phyloP scores from a whole-genome alignment of 2,797 vertebrate species.

The Selene dorsalis region DNA sequence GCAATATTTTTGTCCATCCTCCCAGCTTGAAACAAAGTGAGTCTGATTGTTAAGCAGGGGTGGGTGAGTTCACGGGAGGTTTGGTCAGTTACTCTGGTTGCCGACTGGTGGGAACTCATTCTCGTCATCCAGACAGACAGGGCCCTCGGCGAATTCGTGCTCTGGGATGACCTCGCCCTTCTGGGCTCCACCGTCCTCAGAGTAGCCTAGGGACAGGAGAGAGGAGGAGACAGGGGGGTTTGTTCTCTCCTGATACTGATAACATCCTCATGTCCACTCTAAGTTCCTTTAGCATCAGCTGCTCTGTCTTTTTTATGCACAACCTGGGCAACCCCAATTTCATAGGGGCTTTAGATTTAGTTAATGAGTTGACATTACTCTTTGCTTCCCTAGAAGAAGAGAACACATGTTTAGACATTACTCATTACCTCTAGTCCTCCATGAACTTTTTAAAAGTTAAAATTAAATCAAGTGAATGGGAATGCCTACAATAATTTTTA shows the following conservation, averaged over 20 bases:
- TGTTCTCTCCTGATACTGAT: neutral
- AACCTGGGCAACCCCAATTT: neutral
- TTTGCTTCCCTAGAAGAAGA: neutral
- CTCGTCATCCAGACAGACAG: constrained; percentile 93
- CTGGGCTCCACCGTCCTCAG: constrained; percentile 91
- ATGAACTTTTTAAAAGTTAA: too few species aligned
- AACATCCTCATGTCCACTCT: neutral
- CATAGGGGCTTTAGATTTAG: neutral
- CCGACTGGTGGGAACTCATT: constrained; percentile 95
- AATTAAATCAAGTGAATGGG: too few species aligned
- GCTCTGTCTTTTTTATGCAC: neutral
- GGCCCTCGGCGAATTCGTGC: constrained; percentile 92
- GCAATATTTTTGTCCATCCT: constrained; percentile 49
- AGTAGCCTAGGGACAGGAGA: constrained; percentile 86
- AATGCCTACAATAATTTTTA: too few species aligned
- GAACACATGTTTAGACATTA: neutral
- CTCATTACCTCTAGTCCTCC: neutral
- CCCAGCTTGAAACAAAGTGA: constrained; percentile 45
- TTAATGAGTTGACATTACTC: neutral
- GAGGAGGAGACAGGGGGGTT: neutral
- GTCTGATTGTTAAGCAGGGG: constrained; percentile 44
- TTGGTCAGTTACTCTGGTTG: constrained; percentile 87
- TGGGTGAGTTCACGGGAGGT: constrained; percentile 15
- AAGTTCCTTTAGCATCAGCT: neutral
- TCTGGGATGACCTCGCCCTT: constrained; percentile 93